These are phyloP conservation scores for Pantherophis guttatus DNA, from an alignment of 2,113 vertebrate species.

Conservation along the genomic window DNA sequence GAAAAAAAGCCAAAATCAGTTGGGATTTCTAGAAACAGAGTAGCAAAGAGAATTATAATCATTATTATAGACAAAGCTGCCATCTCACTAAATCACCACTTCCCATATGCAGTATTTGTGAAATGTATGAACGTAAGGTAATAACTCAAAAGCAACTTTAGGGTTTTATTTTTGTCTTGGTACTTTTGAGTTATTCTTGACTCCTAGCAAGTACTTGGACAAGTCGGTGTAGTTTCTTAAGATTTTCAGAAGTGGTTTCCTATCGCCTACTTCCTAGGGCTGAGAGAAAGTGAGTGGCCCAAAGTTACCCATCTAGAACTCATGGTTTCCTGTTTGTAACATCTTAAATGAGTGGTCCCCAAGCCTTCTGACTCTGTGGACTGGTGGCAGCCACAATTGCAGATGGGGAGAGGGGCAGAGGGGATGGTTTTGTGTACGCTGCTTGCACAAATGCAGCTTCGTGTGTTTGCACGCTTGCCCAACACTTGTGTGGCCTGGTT, in stretches of 20 bases:
- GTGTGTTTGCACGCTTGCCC: fast-evolving
- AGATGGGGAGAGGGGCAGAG: fast-evolving
- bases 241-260: background rate
- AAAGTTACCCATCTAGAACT: background rate
- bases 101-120: background rate
- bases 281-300: background rate
- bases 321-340: background rate
- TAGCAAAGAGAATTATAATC: too few relatives aligned
- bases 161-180: background rate
- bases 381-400: background rate
- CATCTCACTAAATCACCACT: background rate
- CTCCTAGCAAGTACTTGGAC: background rate
- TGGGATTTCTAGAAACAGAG: too few relatives aligned
- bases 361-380: background rate
- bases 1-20: too few relatives aligned
- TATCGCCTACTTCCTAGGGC: background rate
- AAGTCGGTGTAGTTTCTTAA: background rate
- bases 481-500: background rate
- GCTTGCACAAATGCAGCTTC: background rate
- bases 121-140: background rate
- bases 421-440: background rate
- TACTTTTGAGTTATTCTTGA: background rate
- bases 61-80: too few relatives aligned
- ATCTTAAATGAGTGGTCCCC: background rate
- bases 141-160: background rate